A percentile compares a stretch with the other conserved stretches of the same genome.
Conservation (phyloP, 2,113 vertebrate species). For the Stegostoma tigrinum region DNA sequence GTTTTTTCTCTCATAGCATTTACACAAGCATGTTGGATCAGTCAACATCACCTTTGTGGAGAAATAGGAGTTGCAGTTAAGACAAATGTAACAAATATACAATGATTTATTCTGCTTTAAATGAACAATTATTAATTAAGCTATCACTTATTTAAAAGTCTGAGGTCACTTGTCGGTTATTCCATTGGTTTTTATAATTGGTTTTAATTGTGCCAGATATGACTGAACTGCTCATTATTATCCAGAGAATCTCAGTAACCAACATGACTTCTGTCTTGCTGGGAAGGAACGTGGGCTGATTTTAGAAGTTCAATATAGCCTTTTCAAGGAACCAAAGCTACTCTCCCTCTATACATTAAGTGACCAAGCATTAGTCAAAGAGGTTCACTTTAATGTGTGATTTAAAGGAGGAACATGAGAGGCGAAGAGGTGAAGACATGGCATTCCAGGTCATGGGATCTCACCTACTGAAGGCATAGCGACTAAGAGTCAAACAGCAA, state of each 20-base stretch:
- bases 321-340: neutral
- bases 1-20: neutral
- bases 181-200: neutral
- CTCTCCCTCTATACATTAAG: too few species aligned
- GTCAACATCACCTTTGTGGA: neutral
- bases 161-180: neutral
- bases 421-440: too few species aligned
- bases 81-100: neutral
- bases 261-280: neutral
- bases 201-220: neutral
- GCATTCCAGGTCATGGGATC: too few species aligned
- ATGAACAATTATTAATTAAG: neutral
- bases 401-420: too few species aligned
- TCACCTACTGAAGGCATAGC: too few species aligned
- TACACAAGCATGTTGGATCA: neutral
- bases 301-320: neutral
- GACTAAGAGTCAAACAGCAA: too few species aligned
- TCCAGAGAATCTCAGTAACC: neutral
- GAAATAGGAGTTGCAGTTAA: neutral
- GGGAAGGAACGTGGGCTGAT: neutral
- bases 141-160: neutral
- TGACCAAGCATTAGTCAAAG: too few species aligned
- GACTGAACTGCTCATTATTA: neutral
- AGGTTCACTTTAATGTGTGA: too few species aligned
- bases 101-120: neutral